These are phyloP conservation scores for Chalcosyrphus nemorum DNA, from an alignment of 2,888 invertebrate genomes.

Conservation along the genomic window DNA sequence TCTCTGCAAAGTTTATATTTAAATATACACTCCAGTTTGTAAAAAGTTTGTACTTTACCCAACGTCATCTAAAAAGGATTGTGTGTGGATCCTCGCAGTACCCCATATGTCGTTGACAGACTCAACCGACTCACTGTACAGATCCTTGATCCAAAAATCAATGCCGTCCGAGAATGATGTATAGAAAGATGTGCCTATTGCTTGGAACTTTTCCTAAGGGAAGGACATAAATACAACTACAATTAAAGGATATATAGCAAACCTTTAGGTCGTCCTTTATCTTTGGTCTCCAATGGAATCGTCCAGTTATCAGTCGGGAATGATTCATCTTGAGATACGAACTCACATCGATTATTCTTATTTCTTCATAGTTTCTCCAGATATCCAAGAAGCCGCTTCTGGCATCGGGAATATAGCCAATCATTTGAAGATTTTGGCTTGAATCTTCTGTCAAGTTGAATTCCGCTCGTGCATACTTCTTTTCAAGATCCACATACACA, in stretches of 20 bases:
- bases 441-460: slow-evolving; percentile 88
- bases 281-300: slow-evolving; percentile 90
- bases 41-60: slow-evolving; percentile 79
- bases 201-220: slow-evolving; percentile 81
- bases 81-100: slow-evolving; percentile 88
- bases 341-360: slow-evolving; percentile 89
- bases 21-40: neutral
- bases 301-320: slow-evolving; percentile 90
- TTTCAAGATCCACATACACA: slow-evolving; percentile 84
- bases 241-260: slow-evolving; percentile 55
- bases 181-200: slow-evolving; percentile 82
- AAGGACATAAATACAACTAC: neutral
- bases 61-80: slow-evolving; percentile 88
- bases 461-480: slow-evolving; percentile 86
- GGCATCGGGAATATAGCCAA: slow-evolving; percentile 89
- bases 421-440: slow-evolving; percentile 86
- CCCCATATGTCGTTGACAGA: slow-evolving; percentile 88
- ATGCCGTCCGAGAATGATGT: slow-evolving; percentile 83
- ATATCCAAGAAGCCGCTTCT: slow-evolving; percentile 89
- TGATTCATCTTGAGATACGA: slow-evolving; percentile 92
- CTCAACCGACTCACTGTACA: slow-evolving; percentile 87
- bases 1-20: slow-evolving; percentile 76
- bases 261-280: slow-evolving; percentile 86
- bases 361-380: slow-evolving; percentile 92
- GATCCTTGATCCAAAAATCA: slow-evolving; percentile 86